Percentiles rank a stretch among this genome's conserved stretches.
These are phyloP conservation scores for Calypte anna DNA, from an alignment of 2,113 vertebrate genomes.

Conservation along the genomic window DNA sequence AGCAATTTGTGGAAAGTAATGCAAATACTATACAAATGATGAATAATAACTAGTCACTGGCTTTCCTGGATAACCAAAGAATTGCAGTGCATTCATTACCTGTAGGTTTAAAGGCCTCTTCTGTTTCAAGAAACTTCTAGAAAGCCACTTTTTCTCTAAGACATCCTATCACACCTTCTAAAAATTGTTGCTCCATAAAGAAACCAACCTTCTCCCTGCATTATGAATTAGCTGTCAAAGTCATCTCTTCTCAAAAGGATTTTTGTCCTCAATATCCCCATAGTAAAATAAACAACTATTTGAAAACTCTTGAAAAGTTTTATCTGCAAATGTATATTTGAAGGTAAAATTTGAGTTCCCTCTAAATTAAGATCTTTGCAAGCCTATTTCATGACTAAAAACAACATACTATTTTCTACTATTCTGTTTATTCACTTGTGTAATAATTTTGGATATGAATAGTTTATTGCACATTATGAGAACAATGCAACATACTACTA, in stretches of 20 bases:
- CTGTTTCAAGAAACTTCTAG: neutral
- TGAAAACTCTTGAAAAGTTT: neutral
- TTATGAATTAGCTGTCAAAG: neutral
- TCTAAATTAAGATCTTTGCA: neutral
- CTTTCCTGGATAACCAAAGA: neutral
- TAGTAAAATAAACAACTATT: neutral
- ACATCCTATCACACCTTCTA: neutral
- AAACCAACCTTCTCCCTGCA: neutral
- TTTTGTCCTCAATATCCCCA: neutral
- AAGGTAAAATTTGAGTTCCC: neutral
- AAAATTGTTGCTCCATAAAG: neutral
- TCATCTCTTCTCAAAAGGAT: neutral
- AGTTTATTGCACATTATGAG: neutral
- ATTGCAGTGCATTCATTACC: neutral
- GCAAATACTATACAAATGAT: neutral
- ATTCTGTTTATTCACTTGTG: neutral
- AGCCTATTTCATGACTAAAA: neutral
- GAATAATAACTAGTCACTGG: neutral
- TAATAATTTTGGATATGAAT: neutral
- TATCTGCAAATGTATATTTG: neutral
- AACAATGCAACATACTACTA: neutral
- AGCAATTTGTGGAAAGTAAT: neutral
- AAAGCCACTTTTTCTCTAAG: neutral
- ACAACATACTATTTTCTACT: neutral
- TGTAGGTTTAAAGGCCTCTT: neutral